Percentiles rank a stretch among this genome's conserved stretches.
phyloP scores from a whole-genome alignment of 2,888 invertebrate species.

The Troides oblongomaculatus region DNA sequence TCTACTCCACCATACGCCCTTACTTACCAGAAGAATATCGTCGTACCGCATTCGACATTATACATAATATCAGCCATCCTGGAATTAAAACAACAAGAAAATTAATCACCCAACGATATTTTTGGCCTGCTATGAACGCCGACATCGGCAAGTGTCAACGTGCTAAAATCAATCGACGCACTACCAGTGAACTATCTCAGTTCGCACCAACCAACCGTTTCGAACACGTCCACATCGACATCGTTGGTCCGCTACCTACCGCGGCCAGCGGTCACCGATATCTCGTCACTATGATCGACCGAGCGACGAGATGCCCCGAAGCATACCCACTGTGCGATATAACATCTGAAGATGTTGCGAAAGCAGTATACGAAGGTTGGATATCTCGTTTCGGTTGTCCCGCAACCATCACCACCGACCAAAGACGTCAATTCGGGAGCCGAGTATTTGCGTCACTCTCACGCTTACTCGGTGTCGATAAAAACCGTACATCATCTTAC shows the following conservation, averaged over 20 bases:
- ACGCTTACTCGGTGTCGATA: neutral
- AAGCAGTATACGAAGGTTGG: neutral
- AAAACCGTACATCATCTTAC: neutral
- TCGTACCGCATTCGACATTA: no score
- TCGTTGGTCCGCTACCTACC: neutral
- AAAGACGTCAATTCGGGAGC: neutral
- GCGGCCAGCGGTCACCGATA: neutral
- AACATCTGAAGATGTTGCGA: neutral
- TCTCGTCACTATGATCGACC: neutral
- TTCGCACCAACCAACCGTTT: neutral
- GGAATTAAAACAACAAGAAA: no score
- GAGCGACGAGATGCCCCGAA: neutral
- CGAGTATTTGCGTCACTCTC: neutral
- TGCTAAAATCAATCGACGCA: no score
- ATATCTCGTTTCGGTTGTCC: neutral
- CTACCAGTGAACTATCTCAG: neutral
- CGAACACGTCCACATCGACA: neutral
- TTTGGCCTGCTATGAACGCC: no score
- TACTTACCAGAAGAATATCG: no score
- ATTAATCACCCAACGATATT: no score
- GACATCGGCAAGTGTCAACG: no score
- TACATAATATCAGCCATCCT: no score
- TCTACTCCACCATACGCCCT: no score
- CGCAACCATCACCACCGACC: neutral
- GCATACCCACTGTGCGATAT: neutral